Evolutionary conservation across 2,888 invertebrate species (phyloP).

Genomic region (Aphidoletes aphidimyza): DNA sequence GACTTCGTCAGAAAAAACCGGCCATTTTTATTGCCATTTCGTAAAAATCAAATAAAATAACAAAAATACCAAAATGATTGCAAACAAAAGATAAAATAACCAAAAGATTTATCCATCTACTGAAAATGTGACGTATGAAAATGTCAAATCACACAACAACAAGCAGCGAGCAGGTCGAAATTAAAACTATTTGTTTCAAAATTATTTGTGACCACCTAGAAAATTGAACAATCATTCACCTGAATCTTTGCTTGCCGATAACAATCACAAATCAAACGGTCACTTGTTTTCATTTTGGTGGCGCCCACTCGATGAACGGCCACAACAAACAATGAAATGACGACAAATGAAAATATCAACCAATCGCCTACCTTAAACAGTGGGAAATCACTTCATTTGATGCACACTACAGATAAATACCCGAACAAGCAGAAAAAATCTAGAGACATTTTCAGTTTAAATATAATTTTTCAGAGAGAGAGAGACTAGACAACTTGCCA

Average conservation of each 20-base stretch:
- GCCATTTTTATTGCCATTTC: background rate
- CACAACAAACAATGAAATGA: constrained; percentile 1
- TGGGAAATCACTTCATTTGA: background rate
- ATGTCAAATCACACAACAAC: background rate
- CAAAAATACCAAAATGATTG: constrained; percentile 4
- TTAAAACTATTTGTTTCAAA: background rate
- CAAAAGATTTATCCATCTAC: background rate
- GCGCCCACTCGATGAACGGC: constrained; percentile 28
- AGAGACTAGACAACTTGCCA: too few species aligned
- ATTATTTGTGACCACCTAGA: constrained; percentile 12
- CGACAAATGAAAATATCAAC: constrained; percentile 35
- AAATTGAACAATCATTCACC: constrained; percentile 33
- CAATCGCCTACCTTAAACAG: constrained; percentile 45
- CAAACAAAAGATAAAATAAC: constrained; percentile 6
- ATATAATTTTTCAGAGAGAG: too few species aligned
- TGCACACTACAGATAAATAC: background rate
- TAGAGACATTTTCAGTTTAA: too few species aligned
- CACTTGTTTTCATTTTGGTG: constrained; percentile 53
- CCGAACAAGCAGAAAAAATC: background rate
- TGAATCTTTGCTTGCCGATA: constrained; percentile 36
- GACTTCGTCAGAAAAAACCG: background rate
- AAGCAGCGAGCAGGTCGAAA: background rate
- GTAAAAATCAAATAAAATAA: background rate
- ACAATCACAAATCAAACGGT: background rate
- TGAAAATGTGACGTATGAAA: background rate